These are phyloP conservation scores for Homalodisca vitripennis DNA, from an alignment of 1,140 invertebrate genomes.

Conservation along the genomic window DNA sequence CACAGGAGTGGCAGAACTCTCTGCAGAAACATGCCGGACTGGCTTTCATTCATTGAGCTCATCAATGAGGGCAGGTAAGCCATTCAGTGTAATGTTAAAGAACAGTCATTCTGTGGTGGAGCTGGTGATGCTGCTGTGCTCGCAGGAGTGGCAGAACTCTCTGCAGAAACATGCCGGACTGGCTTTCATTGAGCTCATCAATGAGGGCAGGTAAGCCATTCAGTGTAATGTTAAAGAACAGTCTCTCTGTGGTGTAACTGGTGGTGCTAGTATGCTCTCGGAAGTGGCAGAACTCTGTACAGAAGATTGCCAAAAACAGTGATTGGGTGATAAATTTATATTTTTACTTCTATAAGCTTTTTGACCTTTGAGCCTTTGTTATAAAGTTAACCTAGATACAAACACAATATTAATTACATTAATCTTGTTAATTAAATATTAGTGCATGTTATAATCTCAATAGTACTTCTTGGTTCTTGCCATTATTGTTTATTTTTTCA, in stretches of 20 bases:
- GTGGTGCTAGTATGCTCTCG: slow-evolving; percentile 99
- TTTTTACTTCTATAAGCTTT: no score
- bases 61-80: slow-evolving; percentile 93
- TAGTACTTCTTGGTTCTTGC: no score
- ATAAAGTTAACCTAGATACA: no score
- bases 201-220: slow-evolving; percentile 91
- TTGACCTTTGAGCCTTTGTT: no score
- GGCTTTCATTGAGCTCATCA: slow-evolving; percentile 99
- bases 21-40: slow-evolving; percentile 98
- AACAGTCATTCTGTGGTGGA: slow-evolving; percentile 97
- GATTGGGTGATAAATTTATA: no score
- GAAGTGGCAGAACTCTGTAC: slow-evolving; percentile 99
- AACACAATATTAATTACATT: no score
- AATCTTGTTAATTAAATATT: no score
- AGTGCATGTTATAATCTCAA: no score
- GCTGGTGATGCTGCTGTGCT: slow-evolving; percentile 97
- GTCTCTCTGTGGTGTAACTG: slow-evolving; percentile 94
- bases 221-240: slow-evolving; percentile 96
- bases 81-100: slow-evolving; percentile 83
- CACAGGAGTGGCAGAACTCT: slow-evolving; percentile 99
- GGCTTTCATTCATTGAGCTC: slow-evolving; percentile 98
- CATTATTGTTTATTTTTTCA: no score
- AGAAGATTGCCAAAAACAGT: slow-evolving; percentile 99
- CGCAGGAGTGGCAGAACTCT: slow-evolving; percentile 99
- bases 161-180: slow-evolving; percentile 98